These are phyloP conservation scores for Heliothis virescens DNA, from an alignment of 1,140 invertebrate genomes.

Conservation along the genomic window DNA sequence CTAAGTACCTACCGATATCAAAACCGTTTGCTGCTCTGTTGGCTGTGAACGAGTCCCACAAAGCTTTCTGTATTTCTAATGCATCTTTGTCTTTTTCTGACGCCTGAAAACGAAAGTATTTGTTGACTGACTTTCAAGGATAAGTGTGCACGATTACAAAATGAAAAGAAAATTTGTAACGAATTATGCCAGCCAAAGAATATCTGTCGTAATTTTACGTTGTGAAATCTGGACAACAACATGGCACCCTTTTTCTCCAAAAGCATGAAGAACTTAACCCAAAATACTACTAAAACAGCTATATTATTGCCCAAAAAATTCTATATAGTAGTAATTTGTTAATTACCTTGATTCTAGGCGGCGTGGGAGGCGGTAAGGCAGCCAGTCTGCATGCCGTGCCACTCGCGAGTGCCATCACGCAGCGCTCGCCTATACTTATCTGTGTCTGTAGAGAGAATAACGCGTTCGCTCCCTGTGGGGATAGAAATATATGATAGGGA, in stretches of 20 bases:
- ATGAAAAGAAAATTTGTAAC: too few species aligned
- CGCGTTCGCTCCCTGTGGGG: conserved; percentile 75
- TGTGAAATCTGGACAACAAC: too few species aligned
- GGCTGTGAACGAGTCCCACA: conserved; percentile 76
- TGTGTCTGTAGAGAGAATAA: conserved; percentile 88
- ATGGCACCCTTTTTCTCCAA: too few species aligned
- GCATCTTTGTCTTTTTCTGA: conserved; percentile 81
- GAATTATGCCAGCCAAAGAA: too few species aligned
- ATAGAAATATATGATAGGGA: background rate
- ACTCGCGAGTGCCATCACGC: conserved; percentile 95
- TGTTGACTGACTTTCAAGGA: too few species aligned
- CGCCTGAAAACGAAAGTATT: conserved; percentile 67
- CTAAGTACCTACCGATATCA: conserved; percentile 70
- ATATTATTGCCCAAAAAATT: too few species aligned
- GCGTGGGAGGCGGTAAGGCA: conserved; percentile 88
- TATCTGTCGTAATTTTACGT: too few species aligned
- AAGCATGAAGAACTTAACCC: too few species aligned
- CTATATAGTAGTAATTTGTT: too few species aligned
- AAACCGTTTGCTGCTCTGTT: conserved; percentile 77
- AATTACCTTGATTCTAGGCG: conserved; percentile 73
- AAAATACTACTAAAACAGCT: too few species aligned
- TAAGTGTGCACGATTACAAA: background rate
- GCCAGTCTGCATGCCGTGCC: conserved; percentile 94
- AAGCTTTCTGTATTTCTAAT: conserved; percentile 76
- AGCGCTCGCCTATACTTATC: conserved; percentile 94